phyloP scores from a whole-genome alignment of 2,113 vertebrate genomes.

The Albula glossodonta region DNA sequence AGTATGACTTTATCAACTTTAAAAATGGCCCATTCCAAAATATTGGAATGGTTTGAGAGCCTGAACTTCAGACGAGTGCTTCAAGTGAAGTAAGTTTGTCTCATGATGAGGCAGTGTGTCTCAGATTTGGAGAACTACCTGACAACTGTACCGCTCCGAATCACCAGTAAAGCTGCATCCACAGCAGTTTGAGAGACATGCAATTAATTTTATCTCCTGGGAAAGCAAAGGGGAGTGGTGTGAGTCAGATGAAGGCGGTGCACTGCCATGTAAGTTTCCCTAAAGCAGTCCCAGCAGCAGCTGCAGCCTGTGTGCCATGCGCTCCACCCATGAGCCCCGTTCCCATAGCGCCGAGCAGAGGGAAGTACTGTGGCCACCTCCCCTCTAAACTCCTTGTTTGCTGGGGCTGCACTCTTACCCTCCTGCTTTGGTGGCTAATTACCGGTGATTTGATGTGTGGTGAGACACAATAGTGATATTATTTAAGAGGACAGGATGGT shows the following conservation, averaged over 20 bases:
- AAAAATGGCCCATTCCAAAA: too few relatives aligned
- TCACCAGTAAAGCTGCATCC: not conserved
- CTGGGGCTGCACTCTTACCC: not conserved
- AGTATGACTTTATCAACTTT: not conserved
- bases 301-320: not conserved
- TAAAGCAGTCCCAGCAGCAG: not conserved
- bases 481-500: slow-evolving; percentile 13
- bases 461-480: not conserved
- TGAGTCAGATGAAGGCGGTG: not conserved
- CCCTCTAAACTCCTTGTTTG: not conserved
- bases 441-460: slow-evolving; percentile 27
- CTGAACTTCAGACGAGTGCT: not conserved
- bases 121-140: not conserved
- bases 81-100: too few relatives aligned
- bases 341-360: not conserved
- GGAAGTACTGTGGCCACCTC: not conserved
- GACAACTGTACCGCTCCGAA: not conserved
- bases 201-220: not conserved
- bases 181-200: not conserved
- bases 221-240: not conserved
- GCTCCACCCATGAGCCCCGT: not conserved
- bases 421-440: slow-evolving; percentile 39
- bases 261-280: not conserved
- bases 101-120: not conserved
- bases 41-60: not conserved